Evolutionary conservation across 1,140 invertebrate genomes (phyloP).

Genomic region (Luehdorfia chinensis): DNA sequence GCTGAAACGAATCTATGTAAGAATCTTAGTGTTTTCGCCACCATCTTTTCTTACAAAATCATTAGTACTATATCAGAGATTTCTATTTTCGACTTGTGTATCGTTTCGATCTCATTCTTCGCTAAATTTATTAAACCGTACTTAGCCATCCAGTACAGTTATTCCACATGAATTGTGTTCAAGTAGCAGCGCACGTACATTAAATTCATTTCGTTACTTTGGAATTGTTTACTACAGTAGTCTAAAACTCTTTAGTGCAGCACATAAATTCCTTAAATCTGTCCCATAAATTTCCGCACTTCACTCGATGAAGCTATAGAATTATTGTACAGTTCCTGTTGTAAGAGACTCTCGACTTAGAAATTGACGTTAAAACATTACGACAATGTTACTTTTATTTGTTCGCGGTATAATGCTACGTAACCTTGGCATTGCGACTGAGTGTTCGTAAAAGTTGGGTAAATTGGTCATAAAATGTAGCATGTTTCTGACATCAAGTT

Average conservation of each 20-base stretch:
- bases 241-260: conserved; percentile 13
- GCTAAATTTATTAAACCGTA: too few relatives aligned
- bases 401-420: too few relatives aligned
- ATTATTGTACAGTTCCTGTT: background rate
- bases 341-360: background rate
- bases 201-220: conserved; percentile 13
- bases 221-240: conserved; percentile 9
- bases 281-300: conserved; percentile 18
- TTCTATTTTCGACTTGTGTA: too few relatives aligned
- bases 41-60: too few relatives aligned
- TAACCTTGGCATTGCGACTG: too few relatives aligned
- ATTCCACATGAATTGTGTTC: background rate
- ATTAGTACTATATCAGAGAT: too few relatives aligned
- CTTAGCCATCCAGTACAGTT: conserved; percentile 15
- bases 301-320: conserved; percentile 17
- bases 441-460: too few relatives aligned
- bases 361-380: background rate
- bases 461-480: too few relatives aligned
- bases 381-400: background rate
- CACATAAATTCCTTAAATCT: conserved; percentile 25
- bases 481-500: too few relatives aligned
- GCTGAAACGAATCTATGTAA: too few relatives aligned
- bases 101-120: too few relatives aligned
- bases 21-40: too few relatives aligned
- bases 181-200: conserved; percentile 7